A percentile compares a stretch with the other conserved stretches of the same genome.
These are phyloP conservation scores for Hafferia zeledoni DNA, from an alignment of 2,797 vertebrate genomes.

Conservation along the genomic window DNA sequence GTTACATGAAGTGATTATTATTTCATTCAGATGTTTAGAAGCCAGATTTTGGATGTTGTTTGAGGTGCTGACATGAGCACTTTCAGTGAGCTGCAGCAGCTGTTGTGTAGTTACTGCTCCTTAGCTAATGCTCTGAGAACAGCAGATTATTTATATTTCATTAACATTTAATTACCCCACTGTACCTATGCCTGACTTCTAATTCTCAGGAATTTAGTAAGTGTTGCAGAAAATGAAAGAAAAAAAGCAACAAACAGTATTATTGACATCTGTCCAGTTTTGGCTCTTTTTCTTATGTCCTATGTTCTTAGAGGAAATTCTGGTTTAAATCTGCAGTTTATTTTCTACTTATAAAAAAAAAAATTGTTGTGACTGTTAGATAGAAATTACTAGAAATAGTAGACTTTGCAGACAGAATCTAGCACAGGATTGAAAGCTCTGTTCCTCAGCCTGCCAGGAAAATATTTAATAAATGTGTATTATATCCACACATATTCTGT, in stretches of 20 bases:
- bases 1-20: slow-evolving; percentile 35
- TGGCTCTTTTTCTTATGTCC: not conserved
- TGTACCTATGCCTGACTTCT: slow-evolving; percentile 54
- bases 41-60: slow-evolving; percentile 33
- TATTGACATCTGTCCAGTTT: not conserved
- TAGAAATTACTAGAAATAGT: not conserved
- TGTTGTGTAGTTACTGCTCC: slow-evolving; percentile 60
- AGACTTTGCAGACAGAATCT: not conserved
- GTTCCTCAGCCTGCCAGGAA: not conserved
- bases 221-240: not conserved
- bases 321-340: not conserved
- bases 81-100: slow-evolving; percentile 63
- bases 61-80: slow-evolving; percentile 65
- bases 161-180: slow-evolving; percentile 74
- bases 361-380: not conserved
- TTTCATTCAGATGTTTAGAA: slow-evolving; percentile 54
- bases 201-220: not conserved
- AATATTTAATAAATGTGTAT: not conserved
- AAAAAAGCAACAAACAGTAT: not conserved
- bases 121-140: slow-evolving; percentile 62
- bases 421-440: not conserved
- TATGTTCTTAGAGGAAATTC: not conserved
- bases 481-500: not conserved
- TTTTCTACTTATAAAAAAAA: not conserved
- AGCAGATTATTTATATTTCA: slow-evolving; percentile 72